Conservation (phyloP, 2,888 invertebrate genomes). For the Cotesia congregata region DNA sequence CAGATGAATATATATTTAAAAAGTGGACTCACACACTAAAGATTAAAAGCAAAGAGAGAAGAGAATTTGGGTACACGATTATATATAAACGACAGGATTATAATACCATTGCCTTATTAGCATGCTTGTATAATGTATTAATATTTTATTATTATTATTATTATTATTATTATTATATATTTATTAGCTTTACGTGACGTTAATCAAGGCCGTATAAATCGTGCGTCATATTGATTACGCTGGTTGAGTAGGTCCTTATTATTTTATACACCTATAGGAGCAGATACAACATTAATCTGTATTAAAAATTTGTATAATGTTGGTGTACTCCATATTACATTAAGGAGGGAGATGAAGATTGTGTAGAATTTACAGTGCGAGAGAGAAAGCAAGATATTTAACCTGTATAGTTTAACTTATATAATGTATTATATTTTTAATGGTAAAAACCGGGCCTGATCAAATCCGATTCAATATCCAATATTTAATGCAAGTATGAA, state of each 20-base stretch:
- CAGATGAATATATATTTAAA: no score
- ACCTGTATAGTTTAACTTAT: not conserved
- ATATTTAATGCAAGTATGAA: not conserved
- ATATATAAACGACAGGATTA: no score
- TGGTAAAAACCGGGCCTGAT: not conserved
- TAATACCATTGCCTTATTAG: not conserved
- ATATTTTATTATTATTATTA: no score
- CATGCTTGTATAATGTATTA: not conserved
- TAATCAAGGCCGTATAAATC: conserved; percentile 18
- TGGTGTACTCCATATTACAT: not conserved
- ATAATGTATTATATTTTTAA: not conserved
- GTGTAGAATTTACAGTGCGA: not conserved
- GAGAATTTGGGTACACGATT: no score
- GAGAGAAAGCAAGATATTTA: not conserved
- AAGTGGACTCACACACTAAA: no score
- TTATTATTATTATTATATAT: not conserved
- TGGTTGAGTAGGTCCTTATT: conserved; percentile 11
- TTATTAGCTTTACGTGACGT: conserved; percentile 13
- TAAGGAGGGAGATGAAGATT: not conserved
- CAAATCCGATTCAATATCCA: not conserved
- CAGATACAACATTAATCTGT: not conserved
- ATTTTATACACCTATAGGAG: not conserved
- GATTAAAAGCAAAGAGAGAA: no score
- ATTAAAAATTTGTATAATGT: not conserved
- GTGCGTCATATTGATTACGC: conserved; percentile 22